Conservation (phyloP, 2,888 invertebrate species). For the Caradrina kadenii region DNA sequence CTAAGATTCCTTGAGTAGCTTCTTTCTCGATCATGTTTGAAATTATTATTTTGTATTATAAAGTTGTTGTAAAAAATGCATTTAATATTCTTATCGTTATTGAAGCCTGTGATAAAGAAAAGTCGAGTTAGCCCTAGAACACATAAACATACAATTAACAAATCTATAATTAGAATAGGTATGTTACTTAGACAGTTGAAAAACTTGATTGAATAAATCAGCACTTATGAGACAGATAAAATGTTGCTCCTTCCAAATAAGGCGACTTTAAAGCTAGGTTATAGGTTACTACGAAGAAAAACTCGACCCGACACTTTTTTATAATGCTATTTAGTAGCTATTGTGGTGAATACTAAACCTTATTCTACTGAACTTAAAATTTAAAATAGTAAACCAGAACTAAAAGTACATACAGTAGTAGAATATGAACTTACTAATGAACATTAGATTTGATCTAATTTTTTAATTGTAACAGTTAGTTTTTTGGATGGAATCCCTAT, state of each 20-base stretch:
- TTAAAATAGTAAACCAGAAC: not conserved
- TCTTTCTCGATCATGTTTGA: not conserved
- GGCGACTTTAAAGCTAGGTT: constrained; percentile 57
- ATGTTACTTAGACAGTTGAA: constrained; percentile 9
- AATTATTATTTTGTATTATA: not conserved
- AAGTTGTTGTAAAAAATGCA: not conserved
- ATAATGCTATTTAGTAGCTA: not conserved
- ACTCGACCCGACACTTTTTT: constrained; percentile 57
- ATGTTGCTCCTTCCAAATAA: constrained; percentile 54
- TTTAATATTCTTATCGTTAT: not conserved
- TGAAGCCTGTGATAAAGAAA: not conserved
- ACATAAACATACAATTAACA: constrained; percentile 1
- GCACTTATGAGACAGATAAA: constrained; percentile 49
- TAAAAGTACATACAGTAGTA: constrained; percentile 1
- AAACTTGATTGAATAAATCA: constrained; percentile 60
- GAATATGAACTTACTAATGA: constrained; percentile 3
- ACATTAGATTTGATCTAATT: constrained; percentile 15
- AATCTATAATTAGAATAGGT: constrained; percentile 6
- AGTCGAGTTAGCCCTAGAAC: not conserved
- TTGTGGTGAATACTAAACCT: constrained; percentile 14
- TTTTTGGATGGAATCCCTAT: not conserved
- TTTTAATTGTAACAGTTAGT: not conserved
- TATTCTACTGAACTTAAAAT: not conserved
- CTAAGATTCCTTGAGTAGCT: not conserved
- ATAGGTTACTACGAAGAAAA: constrained; percentile 55